Evolutionary conservation across 2,888 invertebrate species (phyloP).

Genomic region (Iphiclides podalirius): DNA sequence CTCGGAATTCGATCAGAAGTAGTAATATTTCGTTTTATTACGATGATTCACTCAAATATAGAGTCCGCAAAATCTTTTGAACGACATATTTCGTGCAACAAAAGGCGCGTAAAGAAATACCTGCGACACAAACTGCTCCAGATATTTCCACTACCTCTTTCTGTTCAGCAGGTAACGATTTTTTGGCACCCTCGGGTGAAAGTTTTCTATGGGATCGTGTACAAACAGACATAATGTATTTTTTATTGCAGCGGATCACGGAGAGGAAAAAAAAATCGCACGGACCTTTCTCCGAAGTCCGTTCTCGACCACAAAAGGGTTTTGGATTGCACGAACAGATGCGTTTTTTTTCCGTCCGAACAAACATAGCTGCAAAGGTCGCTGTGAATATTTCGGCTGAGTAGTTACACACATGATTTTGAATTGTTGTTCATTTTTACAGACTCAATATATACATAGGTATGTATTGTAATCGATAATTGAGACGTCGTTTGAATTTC

Average conservation of each 20-base stretch:
- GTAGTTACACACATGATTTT: conserved; percentile 2
- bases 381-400: conserved; percentile 5
- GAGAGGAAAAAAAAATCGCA: conserved; percentile 45
- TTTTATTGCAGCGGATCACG: conserved; percentile 43
- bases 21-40: too few species aligned
- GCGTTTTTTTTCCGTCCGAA: conserved; percentile 33
- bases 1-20: too few species aligned
- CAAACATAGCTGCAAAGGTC: conserved; percentile 27
- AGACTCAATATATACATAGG: too few species aligned
- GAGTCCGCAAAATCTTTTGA: not conserved
- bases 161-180: conserved; percentile 40
- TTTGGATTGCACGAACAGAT: conserved; percentile 70
- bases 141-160: conserved; percentile 53
- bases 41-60: too few species aligned
- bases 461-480: too few species aligned
- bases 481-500: too few species aligned
- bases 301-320: conserved; percentile 63
- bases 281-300: conserved; percentile 56
- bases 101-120: conserved; percentile 1
- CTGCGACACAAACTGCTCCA: conserved; percentile 37
- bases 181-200: conserved; percentile 53
- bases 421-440: not conserved
- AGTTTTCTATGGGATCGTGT: conserved; percentile 47
- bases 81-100: conserved; percentile 1
- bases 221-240: conserved; percentile 55